Evolutionary conservation across 2,888 invertebrate genomes (phyloP).

Genomic region (Magallana nippona): DNA sequence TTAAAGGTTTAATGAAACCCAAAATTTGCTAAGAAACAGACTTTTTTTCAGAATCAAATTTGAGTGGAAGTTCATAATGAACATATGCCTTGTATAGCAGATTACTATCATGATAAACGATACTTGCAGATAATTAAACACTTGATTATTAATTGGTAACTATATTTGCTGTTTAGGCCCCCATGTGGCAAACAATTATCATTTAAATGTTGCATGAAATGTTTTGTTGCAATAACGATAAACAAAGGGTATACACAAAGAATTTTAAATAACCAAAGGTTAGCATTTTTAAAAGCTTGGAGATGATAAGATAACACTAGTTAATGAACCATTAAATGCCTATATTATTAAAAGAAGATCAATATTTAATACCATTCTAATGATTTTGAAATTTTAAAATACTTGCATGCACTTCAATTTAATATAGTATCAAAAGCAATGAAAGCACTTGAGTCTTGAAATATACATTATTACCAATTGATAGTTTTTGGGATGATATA

Average conservation of each 20-base stretch:
- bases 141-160: background rate
- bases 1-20: no score
- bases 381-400: no score
- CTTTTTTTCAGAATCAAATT: background rate
- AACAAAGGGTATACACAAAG: conserved; percentile 1
- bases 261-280: conserved; percentile 22
- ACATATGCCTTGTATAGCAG: background rate
- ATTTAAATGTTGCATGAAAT: conserved; percentile 19
- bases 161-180: background rate
- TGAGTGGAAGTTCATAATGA: background rate
- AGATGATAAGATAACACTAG: background rate
- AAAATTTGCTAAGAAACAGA: background rate
- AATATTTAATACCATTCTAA: no score
- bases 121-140: background rate
- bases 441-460: no score
- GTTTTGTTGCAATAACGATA: background rate
- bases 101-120: background rate
- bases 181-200: conserved; percentile 20
- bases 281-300: background rate
- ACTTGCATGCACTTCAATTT: no score
- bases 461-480: no score
- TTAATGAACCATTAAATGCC: conserved; percentile 20
- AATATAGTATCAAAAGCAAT: no score
- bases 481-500: no score
- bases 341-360: background rate